A percentile compares a stretch with the other conserved stretches of the same genome.
These are phyloP conservation scores for Protobothrops mucrosquamatus DNA, from an alignment of 2,113 vertebrate genomes.

Conservation along the genomic window DNA sequence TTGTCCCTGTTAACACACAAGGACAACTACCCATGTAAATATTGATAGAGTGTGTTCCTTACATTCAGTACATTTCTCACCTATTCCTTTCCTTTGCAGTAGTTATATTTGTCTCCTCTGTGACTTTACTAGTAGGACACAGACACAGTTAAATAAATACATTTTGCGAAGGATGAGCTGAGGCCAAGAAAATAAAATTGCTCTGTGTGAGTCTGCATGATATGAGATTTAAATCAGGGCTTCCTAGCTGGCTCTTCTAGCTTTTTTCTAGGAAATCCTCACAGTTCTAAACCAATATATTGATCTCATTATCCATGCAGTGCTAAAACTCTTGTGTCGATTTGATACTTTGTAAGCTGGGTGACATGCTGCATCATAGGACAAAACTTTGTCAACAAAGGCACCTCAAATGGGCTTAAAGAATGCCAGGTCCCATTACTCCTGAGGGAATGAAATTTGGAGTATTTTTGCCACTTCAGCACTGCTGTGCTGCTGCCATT, in stretches of 20 bases:
- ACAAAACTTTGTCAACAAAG: background rate
- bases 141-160: background rate
- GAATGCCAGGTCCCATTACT: background rate
- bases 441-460: background rate
- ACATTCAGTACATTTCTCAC: background rate
- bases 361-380: background rate
- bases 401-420: background rate
- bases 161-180: background rate
- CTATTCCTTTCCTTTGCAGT: background rate
- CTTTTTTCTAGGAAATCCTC: background rate
- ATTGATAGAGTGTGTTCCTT: background rate
- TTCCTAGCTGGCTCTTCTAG: background rate
- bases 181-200: background rate
- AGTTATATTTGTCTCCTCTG: background rate
- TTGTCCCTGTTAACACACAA: background rate
- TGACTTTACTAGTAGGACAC: background rate
- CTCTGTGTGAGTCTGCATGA: background rate
- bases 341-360: background rate
- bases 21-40: background rate
- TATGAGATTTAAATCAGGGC: background rate
- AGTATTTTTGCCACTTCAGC: background rate
- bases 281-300: background rate
- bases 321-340: background rate
- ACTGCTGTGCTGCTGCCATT: background rate
- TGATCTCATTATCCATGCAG: background rate